These are phyloP conservation scores for Corythornis vintsioides DNA, from an alignment of 2,113 vertebrate species.

Conservation along the genomic window DNA sequence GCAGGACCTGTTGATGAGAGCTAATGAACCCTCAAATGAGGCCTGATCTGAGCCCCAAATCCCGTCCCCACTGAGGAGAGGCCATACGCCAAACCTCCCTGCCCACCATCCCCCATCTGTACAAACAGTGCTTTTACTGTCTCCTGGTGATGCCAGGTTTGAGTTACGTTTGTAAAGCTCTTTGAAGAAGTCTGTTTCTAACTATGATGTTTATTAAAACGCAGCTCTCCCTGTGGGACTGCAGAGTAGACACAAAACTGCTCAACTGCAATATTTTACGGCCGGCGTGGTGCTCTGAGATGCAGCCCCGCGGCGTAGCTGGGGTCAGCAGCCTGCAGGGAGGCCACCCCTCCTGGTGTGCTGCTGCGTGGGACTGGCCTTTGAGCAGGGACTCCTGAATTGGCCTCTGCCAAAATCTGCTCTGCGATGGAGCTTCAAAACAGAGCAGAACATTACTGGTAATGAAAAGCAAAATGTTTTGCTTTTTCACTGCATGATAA, in stretches of 20 bases:
- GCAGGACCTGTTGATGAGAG: not conserved
- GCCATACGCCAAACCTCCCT: not conserved
- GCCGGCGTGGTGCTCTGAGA: not conserved
- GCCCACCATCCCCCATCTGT: conserved; percentile 27
- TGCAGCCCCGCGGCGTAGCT: not conserved
- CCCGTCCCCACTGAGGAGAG: not conserved
- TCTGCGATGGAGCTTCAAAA: not conserved
- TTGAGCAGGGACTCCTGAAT: not conserved
- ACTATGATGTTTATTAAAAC: conserved; percentile 30
- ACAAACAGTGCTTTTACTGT: conserved; percentile 9
- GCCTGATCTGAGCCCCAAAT: not conserved
- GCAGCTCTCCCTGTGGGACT: not conserved
- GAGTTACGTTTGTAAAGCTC: conserved; percentile 33
- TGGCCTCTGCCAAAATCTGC: not conserved
- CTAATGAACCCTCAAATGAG: rapidly evolving
- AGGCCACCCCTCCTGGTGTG: not conserved
- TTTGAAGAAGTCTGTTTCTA: conserved; percentile 45
- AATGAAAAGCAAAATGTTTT: conserved; percentile 22
- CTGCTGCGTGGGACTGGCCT: not conserved
- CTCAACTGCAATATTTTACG: not conserved
- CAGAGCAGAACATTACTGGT: not conserved
- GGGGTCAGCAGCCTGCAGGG: not conserved
- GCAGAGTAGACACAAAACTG: not conserved
- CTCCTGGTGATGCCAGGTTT: not conserved
- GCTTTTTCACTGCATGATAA: not conserved